Evolutionary conservation across 2,797 vertebrate genomes (phyloP).

Genomic region (Danio albolineatus): DNA sequence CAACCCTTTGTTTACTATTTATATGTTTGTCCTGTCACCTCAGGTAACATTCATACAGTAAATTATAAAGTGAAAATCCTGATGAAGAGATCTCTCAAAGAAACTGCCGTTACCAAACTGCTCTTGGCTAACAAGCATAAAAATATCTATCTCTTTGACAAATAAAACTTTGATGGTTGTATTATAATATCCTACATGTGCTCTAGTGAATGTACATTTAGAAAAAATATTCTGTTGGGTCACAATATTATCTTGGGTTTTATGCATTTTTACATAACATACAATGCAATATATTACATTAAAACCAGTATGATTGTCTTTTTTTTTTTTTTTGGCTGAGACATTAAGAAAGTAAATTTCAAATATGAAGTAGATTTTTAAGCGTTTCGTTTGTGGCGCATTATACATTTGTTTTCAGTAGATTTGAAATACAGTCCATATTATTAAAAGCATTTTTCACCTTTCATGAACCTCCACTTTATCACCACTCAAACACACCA

Average conservation of each 20-base stretch:
- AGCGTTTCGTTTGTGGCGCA: too few species aligned
- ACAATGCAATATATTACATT: not conserved
- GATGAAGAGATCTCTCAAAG: not conserved
- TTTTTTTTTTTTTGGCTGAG: too few species aligned
- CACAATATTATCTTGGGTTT: not conserved
- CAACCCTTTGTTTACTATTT: not conserved
- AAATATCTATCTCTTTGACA: not conserved
- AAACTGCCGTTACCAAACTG: not conserved
- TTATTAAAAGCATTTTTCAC: too few species aligned
- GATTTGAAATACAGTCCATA: too few species aligned
- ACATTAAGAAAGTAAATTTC: too few species aligned
- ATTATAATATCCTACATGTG: not conserved
- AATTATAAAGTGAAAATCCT: constrained; percentile 5
- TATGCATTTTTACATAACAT: not conserved
- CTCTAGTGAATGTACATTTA: not conserved
- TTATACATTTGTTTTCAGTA: too few species aligned
- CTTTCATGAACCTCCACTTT: too few species aligned
- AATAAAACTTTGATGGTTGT: too few species aligned
- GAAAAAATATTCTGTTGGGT: not conserved
- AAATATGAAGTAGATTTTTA: too few species aligned
- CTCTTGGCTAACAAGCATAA: not conserved
- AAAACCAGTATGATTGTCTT: too few species aligned
- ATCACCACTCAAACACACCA: too few species aligned
- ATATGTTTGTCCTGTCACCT: not conserved
- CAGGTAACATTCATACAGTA: not conserved